Evolutionary conservation across 2,797 vertebrate genomes (phyloP).

Genomic region (Cacajao melanocephalus): DNA sequence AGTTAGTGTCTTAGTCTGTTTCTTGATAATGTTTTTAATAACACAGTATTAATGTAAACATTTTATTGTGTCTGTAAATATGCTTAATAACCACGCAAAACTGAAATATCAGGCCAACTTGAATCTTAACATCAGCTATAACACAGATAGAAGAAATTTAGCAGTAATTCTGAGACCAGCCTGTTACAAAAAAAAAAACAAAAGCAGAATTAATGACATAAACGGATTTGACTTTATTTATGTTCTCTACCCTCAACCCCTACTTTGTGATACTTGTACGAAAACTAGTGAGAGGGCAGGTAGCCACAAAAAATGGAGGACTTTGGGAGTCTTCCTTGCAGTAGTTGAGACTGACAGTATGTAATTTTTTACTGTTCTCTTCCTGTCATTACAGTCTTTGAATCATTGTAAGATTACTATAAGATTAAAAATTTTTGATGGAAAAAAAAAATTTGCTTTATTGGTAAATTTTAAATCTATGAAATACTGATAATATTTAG

Average conservation of each 20-base stretch:
- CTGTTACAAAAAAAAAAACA: neutral
- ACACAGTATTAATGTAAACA: neutral
- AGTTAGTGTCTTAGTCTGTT: slow-evolving; percentile 19
- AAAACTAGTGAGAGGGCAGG: neutral
- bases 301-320: neutral
- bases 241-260: neutral
- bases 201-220: neutral
- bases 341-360: neutral
- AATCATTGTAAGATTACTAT: neutral
- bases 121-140: neutral
- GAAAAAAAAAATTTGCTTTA: too few relatives aligned
- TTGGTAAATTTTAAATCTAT: slow-evolving; percentile 22
- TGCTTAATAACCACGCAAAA: neutral
- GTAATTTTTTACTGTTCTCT: neutral
- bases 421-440: neutral
- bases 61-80: slow-evolving; percentile 31
- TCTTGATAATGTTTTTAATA: slow-evolving; percentile 19
- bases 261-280: neutral
- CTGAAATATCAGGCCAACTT: neutral
- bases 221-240: neutral
- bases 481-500: slow-evolving; percentile 35
- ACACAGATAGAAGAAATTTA: neutral
- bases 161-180: neutral
- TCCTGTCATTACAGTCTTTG: neutral
- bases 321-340: neutral